Conservation (phyloP, 2,113 vertebrate genomes). For the Charina bottae region DNA sequence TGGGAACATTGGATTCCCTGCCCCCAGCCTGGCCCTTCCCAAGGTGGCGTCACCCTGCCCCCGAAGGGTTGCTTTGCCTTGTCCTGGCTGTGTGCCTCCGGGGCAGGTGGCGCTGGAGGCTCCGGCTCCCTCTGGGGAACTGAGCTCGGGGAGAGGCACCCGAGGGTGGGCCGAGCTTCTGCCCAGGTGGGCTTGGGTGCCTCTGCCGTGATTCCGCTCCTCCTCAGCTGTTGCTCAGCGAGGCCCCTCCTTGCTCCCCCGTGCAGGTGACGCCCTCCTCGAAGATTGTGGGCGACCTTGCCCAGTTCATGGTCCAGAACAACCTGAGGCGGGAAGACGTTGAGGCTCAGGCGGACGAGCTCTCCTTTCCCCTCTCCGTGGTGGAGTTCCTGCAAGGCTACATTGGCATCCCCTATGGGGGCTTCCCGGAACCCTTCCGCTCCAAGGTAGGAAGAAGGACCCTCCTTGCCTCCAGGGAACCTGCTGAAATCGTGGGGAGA, state of each 20-base stretch:
- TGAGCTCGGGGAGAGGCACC: not conserved
- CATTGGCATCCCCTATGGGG: slow-evolving; percentile 89
- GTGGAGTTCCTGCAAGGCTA: slow-evolving; percentile 94
- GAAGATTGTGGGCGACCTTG: slow-evolving; percentile 95
- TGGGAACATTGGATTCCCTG: not conserved
- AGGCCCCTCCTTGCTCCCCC: not conserved
- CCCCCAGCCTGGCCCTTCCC: not conserved
- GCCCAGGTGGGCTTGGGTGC: too few relatives aligned
- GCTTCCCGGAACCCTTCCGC: slow-evolving; percentile 91
- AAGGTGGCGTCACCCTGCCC: not conserved
- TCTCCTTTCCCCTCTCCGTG: slow-evolving; percentile 91
- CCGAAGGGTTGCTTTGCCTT: not conserved
- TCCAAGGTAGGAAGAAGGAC: slow-evolving; percentile 76
- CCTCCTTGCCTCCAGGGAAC: not conserved
- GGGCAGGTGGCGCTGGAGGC: not conserved
- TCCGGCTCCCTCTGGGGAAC: too few relatives aligned
- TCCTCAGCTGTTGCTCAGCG: not conserved
- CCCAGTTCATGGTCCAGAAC: slow-evolving; percentile 98
- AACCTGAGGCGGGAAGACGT: slow-evolving; percentile 81
- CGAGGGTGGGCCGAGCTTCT: too few relatives aligned
- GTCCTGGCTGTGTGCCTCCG: not conserved
- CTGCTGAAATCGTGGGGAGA: not conserved
- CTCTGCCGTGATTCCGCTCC: too few relatives aligned
- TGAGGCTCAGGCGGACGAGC: slow-evolving; percentile 87
- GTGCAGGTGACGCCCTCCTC: slow-evolving; percentile 90